Base-by-base conservation (phyloP, 2,888 invertebrate genomes). In the Aporophyla nigra region DNA sequence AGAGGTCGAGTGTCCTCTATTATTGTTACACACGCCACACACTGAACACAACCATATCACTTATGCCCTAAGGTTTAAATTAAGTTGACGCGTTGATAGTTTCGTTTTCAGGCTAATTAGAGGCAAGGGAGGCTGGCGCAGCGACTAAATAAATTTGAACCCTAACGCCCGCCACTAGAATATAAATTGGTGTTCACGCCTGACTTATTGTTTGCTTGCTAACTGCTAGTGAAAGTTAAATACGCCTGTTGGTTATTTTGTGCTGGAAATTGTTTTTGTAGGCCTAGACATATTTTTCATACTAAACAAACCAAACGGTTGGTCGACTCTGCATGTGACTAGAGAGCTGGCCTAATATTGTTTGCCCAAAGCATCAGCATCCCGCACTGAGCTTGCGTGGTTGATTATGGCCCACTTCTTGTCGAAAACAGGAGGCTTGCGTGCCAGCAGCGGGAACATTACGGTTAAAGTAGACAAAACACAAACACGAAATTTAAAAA, bases 101-200 rank as follows among this genome's bases (percentile, higher is more conserved):
- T 91, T 92, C 91, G 93, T 94, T 95, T 95, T 94, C 93, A 95
- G 93, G 96, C 96, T 96, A 96, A 96, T 96, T 95, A 96, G 95
- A 91, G 90, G 87, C 92, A 89, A 91, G 93, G 92, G 94, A 92
- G 91, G 88, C 86, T 85, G 84, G 82, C 76, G 74, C 76, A 73
- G 54, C 54, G 73, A 71, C 78, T 88, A 89, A 88, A 87, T 88
- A 84, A 94, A 90, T 92, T 90, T 92, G 84, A 89, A 88, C 93
- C 88, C 85, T 94, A 92, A 82, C 68, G 59, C 80, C 76, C 78
- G 59, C 65, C 21, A 7, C 43, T 88, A 91, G 85, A 83, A 88
- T 81, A 76, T 71, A 70, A 79, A 76, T 87, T 90, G 76, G 63
- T 63, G 56, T 73, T 56, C 59, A 65, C 46, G 53, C 58, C 71